A percentile compares a stretch with the other conserved stretches of the same genome.
Evolutionary conservation across 2,888 invertebrate genomes (phyloP).

Genomic region (Patella ulyssiponensis): DNA sequence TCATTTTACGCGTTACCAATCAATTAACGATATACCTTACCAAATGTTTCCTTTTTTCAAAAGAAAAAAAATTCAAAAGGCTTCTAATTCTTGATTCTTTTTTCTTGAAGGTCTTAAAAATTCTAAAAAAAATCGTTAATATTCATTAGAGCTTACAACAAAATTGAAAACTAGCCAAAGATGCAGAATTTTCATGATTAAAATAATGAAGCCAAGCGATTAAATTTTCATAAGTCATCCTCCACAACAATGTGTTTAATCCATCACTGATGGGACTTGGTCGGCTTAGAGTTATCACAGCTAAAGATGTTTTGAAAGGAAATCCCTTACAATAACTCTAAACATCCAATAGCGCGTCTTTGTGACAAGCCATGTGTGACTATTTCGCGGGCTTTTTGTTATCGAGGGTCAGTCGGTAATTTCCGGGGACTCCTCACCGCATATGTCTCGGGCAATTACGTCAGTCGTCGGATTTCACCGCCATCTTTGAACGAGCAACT

Average conservation of each 20-base stretch:
- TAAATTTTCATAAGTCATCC: background rate
- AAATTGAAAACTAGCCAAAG: too few relatives aligned
- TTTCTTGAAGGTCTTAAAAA: too few relatives aligned
- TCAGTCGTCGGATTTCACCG: constrained; percentile 30
- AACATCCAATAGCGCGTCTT: background rate
- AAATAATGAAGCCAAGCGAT: background rate
- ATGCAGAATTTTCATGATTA: background rate
- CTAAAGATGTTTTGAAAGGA: constrained; percentile 8
- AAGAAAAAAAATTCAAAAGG: too few relatives aligned
- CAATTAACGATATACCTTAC: too few relatives aligned
- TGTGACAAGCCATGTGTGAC: constrained; percentile 16
- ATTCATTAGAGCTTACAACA: too few relatives aligned
- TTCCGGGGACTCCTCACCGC: constrained; percentile 28
- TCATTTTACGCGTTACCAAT: too few relatives aligned
- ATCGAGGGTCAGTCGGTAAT: constrained; percentile 14
- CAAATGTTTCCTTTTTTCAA: too few relatives aligned
- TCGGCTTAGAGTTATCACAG: background rate
- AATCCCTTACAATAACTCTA: constrained; percentile 12
- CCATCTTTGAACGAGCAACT: constrained; percentile 30
- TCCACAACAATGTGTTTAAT: background rate
- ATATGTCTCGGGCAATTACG: constrained; percentile 27
- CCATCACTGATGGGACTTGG: background rate
- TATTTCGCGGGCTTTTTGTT: constrained; percentile 30
- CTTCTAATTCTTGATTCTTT: too few relatives aligned
- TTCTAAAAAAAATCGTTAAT: too few relatives aligned